Base-by-base conservation (phyloP, 2,113 vertebrate species). In the Platycercus adscitus region DNA sequence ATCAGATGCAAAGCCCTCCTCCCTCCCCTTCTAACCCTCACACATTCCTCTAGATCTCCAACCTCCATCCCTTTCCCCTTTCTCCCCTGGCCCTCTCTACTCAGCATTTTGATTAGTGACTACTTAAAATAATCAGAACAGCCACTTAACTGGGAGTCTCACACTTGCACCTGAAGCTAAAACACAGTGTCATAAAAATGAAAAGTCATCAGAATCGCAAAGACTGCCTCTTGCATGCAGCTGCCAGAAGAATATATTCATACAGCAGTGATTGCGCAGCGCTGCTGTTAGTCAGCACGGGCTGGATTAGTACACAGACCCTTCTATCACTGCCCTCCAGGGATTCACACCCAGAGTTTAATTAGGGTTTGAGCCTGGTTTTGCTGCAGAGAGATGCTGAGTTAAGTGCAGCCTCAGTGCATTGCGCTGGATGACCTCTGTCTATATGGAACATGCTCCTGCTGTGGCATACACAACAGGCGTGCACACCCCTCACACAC, bases 221-320 rank as follows among this genome's bases (percentile, higher is more conserved):
- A 93, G 91, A 33, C 52, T 65, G 85, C 37, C 6, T 82, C 94
- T 93, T 81, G 95, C 93, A 93, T 71, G 88, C 95, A 84, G 96
- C 96, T 95, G 96, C 96, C 96, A 95, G 96, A 87, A 86, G 88
- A 94, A 94, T 95, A 91, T 92, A 88, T 87, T 93, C 95, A n/a
- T 80, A 69, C 41, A 52, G 87, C 31, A 73, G 55, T 79, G 92
- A 89, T 93, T 94, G 88, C 76, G 78, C 78, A 60, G 71, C 2
- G 0, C 83, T 92, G 93, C 86, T 96, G 95, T 96, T 97, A 97
- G 95, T 97, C 97, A 96, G 93, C 93, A 93, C 37, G 4, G 95
- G 85, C 90, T 95, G 93, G 94, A 95, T 97, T 82, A 95, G 91
- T 92, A 86, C 88, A 92, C 82, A 95, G 65, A 61, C 85, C 80